Base-by-base conservation (phyloP, 1,140 invertebrate species). In the Drosophila arizonae region DNA sequence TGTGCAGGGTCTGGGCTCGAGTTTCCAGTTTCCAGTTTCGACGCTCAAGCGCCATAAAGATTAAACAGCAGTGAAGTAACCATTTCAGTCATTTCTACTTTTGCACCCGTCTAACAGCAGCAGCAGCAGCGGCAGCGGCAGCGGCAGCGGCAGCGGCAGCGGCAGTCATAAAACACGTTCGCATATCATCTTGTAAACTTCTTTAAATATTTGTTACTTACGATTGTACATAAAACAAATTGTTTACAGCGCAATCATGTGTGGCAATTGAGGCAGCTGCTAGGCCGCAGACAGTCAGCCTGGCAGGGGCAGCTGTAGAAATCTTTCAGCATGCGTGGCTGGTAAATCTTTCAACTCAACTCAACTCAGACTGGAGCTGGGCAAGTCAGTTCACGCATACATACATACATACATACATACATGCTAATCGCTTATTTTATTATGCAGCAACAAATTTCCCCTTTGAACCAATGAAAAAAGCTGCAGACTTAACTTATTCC, bases 181-280 rank as follows among this genome's bases (percentile, higher is more conserved):
- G 70, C 82, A 86, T 86, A 86, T 86, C 82, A 86, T 73, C 15
- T 63, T 72, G 82, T 87, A 70, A 86, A 82, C 76, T 86, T 86
- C 82, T 87, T 87, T 87, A 86, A 86, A 86, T 86, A 86, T 86
- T 86, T 87, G 79, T 63, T 64, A 45, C 66, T 33, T 46, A 64
- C 78, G 68, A 60, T 61, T 60, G 63, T 81, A 54, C 75, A 86
- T 78, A 79, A 76, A 81, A 81, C 77, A 76, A 73, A 76, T 81
- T 87, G 81, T 86, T 87, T 86, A 87, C 84, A 86, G 76, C 81
- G 68, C 78, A 65, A 72, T 66, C 82, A 82, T 85, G 82, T 85
- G 78, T 81, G 72, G 81, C 81, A 86, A 86, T 81, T 86, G 78
- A 65, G 61, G 56, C 45, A 61, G 76, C 63, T 45, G 43, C n/a